Evolutionary conservation across 2,888 invertebrate genomes (phyloP).

Genomic region (Sepiola atlantica): DNA sequence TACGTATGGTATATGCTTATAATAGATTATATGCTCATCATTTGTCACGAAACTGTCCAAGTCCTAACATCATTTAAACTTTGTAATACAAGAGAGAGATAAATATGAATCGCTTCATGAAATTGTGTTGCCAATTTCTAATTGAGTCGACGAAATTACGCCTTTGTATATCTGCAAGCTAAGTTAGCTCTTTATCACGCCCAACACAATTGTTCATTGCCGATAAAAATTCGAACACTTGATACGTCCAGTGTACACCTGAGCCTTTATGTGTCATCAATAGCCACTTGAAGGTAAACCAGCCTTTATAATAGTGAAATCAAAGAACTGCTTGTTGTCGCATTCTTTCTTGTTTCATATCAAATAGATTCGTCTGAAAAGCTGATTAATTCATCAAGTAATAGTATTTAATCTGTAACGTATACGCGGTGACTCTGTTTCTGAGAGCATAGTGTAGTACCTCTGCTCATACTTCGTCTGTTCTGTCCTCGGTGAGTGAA

Average conservation of each 20-base stretch:
- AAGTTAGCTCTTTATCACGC: background rate
- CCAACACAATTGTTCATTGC: background rate
- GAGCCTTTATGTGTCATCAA: background rate
- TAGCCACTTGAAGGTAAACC: background rate
- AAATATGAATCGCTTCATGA: background rate
- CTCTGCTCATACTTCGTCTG: too few species aligned
- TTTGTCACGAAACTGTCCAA: too few species aligned
- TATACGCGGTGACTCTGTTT: too few species aligned
- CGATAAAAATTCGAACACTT: background rate
- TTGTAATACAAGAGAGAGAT: background rate
- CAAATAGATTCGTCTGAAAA: background rate
- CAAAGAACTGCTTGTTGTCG: background rate
- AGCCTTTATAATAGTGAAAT: background rate
- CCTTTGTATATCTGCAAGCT: background rate
- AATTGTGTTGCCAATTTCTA: background rate
- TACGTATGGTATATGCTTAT: too few species aligned
- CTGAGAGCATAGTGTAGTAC: too few species aligned
- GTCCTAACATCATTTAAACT: background rate
- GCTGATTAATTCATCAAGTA: too few species aligned
- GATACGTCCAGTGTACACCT: conserved; percentile 13
- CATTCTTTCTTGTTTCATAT: background rate
- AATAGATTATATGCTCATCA: too few species aligned
- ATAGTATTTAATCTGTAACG: too few species aligned
- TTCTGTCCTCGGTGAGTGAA: too few species aligned
- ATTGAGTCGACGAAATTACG: background rate